These are phyloP conservation scores for Temnothorax longispinosus DNA, from an alignment of 1,140 invertebrate genomes.

Conservation along the genomic window DNA sequence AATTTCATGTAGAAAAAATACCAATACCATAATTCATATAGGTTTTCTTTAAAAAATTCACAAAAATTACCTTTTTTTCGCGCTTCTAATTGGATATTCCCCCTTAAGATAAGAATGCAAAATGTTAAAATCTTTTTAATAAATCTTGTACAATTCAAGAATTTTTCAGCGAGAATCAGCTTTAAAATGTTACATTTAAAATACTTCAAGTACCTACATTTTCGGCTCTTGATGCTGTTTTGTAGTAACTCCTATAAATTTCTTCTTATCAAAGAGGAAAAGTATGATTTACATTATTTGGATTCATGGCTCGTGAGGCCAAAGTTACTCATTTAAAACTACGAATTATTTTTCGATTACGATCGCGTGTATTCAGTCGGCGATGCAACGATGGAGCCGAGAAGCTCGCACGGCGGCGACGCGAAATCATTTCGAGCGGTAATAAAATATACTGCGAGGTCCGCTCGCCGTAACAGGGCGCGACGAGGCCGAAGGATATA, in stretches of 20 bases:
- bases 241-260: neutral
- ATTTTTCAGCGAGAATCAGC: neutral
- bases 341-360: constrained; percentile 32
- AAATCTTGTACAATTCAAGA: neutral
- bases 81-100: too few species aligned
- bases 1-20: too few species aligned
- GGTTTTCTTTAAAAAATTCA: too few species aligned
- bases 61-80: too few species aligned
- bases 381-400: neutral
- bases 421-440: constrained; percentile 58
- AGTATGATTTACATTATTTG: too few species aligned
- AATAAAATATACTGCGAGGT: constrained; percentile 57
- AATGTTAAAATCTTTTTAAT: neutral
- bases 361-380: neutral
- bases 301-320: neutral
- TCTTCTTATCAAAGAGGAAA: neutral
- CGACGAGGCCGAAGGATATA: constrained; percentile 66
- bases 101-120: neutral
- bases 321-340: neutral
- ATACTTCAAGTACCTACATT: neutral
- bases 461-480: constrained; percentile 47
- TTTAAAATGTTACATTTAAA: neutral
- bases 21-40: too few species aligned
- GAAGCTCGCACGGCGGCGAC: constrained; percentile 21
- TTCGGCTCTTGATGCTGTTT: neutral